phyloP scores from a whole-genome alignment of 2,113 vertebrate genomes.

The Zootoca vivipara region DNA sequence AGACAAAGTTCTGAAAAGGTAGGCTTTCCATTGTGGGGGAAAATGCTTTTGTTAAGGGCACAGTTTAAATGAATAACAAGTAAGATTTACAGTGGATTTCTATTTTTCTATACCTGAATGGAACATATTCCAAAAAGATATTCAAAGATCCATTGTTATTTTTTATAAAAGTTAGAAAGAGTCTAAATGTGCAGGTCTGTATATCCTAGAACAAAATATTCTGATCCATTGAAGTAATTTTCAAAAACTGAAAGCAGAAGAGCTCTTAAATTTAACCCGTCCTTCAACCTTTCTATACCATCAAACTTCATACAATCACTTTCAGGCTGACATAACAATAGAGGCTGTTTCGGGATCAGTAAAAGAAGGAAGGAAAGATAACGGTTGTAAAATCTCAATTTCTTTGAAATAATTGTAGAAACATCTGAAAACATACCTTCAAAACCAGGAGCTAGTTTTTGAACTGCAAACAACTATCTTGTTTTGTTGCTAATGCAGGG shows the following conservation, averaged over 20 bases:
- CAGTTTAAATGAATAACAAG: constrained; percentile 55
- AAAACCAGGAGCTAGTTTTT: neutral
- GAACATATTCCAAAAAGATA: constrained; percentile 31
- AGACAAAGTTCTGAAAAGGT: constrained; percentile 69
- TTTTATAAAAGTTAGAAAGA: constrained; percentile 33
- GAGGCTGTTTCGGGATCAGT: no score
- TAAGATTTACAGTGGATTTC: constrained; percentile 14
- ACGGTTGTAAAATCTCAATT: neutral
- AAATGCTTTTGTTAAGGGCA: constrained; percentile 67
- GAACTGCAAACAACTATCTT: no score
- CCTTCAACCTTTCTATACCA: neutral
- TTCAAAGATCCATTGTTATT: constrained; percentile 15
- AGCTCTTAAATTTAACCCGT: neutral
- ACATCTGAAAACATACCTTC: neutral
- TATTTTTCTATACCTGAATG: constrained; percentile 6
- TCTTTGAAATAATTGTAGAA: neutral
- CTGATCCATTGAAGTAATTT: neutral
- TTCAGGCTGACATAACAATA: neutral
- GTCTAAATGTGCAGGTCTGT: neutral
- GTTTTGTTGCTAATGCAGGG: no score
- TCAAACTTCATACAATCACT: neutral
- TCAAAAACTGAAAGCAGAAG: neutral
- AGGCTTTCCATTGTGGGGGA: constrained; percentile 50
- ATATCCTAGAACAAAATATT: constrained; percentile 23
- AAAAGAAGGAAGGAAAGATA: neutral